These are phyloP conservation scores for Rhadina sibilatrix DNA, from an alignment of 2,113 vertebrate species.

Conservation along the genomic window DNA sequence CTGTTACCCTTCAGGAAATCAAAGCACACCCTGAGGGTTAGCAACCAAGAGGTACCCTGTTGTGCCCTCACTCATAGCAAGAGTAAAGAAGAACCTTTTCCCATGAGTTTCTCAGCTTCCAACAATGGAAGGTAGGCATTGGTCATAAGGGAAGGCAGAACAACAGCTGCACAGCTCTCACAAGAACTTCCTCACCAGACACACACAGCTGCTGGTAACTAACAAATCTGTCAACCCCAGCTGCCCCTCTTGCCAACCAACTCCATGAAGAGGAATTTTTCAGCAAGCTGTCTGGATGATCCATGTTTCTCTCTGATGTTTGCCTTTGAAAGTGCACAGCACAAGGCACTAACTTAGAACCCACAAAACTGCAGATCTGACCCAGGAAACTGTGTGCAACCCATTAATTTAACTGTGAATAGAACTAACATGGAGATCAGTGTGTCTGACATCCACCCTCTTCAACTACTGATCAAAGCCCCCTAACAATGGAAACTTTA, in stretches of 20 bases:
- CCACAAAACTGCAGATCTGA: background rate
- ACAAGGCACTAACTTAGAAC: background rate
- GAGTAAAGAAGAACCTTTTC: background rate
- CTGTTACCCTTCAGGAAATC: background rate
- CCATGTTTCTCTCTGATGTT: background rate
- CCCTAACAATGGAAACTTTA: background rate
- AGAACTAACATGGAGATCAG: background rate
- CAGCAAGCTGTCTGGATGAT: background rate
- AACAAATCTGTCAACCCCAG: background rate
- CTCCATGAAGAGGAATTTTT: background rate
- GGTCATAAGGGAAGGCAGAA: background rate
- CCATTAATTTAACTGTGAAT: background rate
- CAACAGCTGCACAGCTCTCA: background rate
- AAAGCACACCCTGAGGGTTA: background rate
- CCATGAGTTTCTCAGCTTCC: background rate
- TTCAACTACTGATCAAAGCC: background rate
- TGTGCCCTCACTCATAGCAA: background rate
- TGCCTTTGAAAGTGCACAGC: background rate
- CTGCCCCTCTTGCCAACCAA: background rate
- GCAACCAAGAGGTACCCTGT: background rate
- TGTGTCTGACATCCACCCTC: background rate
- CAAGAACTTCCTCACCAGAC: background rate
- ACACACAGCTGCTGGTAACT: background rate
- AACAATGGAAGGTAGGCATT: background rate
- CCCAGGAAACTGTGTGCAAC: background rate